phyloP scores from a whole-genome alignment of 2,797 vertebrate genomes.

The Rhinoraja longicauda region DNA sequence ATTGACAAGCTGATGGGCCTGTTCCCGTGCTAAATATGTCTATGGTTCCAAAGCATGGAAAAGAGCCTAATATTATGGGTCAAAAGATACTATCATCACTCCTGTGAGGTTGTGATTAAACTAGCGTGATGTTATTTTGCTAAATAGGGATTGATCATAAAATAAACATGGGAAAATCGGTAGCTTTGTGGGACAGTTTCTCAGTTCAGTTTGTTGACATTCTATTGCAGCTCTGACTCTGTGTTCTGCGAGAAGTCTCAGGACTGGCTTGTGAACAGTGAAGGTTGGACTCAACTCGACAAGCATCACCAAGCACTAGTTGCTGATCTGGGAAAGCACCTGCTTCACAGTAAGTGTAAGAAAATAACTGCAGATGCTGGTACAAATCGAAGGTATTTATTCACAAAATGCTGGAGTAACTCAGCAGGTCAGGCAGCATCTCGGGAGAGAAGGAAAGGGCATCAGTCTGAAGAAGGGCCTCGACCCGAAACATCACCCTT shows the following conservation, averaged over 20 bases:
- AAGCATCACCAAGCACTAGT: conserved; percentile 58
- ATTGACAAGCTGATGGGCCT: too few species aligned
- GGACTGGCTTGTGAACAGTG: conserved; percentile 51
- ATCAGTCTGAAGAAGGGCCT: too few species aligned
- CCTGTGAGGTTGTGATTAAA: neutral
- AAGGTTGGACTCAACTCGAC: conserved; percentile 44
- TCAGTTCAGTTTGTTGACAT: neutral
- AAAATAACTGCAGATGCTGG: too few species aligned
- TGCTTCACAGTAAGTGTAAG: conserved; percentile 56
- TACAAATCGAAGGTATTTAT: too few species aligned
- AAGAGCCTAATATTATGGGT: neutral
- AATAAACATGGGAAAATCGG: neutral
- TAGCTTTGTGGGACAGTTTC: neutral
- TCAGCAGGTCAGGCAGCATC: too few species aligned
- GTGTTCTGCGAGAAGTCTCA: conserved; percentile 52
- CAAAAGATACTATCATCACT: neutral
- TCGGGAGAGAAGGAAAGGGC: too few species aligned
- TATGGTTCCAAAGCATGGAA: neutral
- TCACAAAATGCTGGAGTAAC: too few species aligned
- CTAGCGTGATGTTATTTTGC: neutral
- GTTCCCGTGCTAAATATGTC: too few species aligned
- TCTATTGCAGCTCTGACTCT: conserved; percentile 45
- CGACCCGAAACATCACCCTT: too few species aligned
- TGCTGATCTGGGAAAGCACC: conserved; percentile 64
- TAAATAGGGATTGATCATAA: neutral